Conservation (phyloP, 1,140 invertebrate genomes). For the Mactra quadrangularis region DNA sequence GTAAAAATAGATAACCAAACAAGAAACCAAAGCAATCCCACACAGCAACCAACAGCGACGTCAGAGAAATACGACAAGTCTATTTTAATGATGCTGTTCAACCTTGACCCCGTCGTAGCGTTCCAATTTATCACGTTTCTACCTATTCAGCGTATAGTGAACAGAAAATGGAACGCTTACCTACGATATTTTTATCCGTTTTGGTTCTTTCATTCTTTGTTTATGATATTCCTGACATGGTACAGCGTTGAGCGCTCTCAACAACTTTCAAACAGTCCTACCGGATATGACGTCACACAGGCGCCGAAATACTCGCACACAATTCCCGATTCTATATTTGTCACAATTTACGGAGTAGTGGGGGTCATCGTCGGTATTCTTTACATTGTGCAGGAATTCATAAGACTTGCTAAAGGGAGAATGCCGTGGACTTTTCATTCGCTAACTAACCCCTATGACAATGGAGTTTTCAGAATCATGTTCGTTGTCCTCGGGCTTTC, state of each 20-base stretch:
- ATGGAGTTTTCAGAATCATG: constrained; percentile 58
- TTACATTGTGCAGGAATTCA: constrained; percentile 24
- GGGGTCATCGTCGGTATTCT: constrained; percentile 47
- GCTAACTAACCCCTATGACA: constrained; percentile 34
- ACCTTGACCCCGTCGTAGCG: constrained; percentile 36
- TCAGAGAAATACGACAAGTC: constrained; percentile 48
- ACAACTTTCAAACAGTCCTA: not conserved
- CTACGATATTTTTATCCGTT: constrained; percentile 48
- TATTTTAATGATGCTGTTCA: constrained; percentile 64
- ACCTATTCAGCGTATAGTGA: constrained; percentile 60
- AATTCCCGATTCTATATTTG: constrained; percentile 14
- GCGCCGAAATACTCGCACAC: constrained; percentile 8
- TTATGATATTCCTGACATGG: constrained; percentile 59
- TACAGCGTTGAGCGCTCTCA: constrained; percentile 49
- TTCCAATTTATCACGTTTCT: constrained; percentile 62
- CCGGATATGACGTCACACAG: constrained; percentile 2
- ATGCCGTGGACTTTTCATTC: constrained; percentile 17
- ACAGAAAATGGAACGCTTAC: constrained; percentile 64
- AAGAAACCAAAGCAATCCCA: constrained; percentile 7
- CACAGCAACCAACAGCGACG: constrained; percentile 33
- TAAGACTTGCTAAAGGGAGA: constrained; percentile 18
- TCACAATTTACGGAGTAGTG: constrained; percentile 34
- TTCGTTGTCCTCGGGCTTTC: constrained; percentile 65
- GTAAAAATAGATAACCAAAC: not conserved
- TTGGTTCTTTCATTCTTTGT: constrained; percentile 60